Conservation (phyloP, 2,113 vertebrate genomes). For the Sterna hirundo region DNA sequence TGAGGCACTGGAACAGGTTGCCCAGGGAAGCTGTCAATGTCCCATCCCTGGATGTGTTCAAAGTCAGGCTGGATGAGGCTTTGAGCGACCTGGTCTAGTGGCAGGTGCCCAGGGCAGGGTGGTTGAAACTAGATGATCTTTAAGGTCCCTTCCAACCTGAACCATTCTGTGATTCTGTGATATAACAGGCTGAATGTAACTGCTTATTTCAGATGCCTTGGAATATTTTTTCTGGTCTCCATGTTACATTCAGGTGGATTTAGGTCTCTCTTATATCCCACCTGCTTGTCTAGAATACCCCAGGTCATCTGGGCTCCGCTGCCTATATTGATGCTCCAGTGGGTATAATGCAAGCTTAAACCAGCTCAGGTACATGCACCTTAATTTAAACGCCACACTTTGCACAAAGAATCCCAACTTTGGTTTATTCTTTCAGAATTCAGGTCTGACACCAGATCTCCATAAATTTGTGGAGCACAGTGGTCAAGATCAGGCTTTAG, state of each 20-base stretch:
- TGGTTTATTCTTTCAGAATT: not conserved
- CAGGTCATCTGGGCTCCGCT: not conserved
- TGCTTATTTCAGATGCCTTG: not conserved
- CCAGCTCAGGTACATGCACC: not conserved
- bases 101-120: no score
- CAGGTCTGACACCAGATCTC: not conserved
- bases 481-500: not conserved
- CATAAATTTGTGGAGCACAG: not conserved
- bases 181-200: not conserved
- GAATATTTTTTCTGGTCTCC: not conserved
- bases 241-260: not conserved
- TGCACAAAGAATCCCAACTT: not conserved
- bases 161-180: no score
- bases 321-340: not conserved
- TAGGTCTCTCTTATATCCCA: accelerated
- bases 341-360: not conserved
- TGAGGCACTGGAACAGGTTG: no score
- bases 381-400: not conserved
- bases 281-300: not conserved
- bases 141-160: no score
- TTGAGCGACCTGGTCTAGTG: no score
- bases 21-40: no score
- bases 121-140: no score
- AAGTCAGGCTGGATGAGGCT: no score
- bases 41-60: no score